Conservation (phyloP, 1,140 invertebrate genomes). For the Sarcophaga peregrina region DNA sequence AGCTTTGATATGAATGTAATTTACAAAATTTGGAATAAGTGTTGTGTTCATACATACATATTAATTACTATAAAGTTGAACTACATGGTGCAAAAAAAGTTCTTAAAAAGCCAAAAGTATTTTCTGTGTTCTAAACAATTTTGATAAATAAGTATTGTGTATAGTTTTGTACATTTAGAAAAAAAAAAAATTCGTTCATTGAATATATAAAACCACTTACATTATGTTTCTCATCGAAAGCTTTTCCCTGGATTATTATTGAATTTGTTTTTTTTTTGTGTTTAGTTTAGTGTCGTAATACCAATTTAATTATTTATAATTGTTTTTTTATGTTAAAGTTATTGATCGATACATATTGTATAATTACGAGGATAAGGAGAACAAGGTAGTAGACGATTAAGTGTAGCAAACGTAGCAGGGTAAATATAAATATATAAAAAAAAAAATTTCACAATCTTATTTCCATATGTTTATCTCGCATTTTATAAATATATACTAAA, state of each 20-base stretch:
- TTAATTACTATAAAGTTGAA: not conserved
- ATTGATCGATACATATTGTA: not conserved
- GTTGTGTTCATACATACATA: not conserved
- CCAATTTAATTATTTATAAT: constrained; percentile 16
- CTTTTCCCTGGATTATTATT: constrained; percentile 58
- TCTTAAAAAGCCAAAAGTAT: not conserved
- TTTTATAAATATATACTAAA: not conserved
- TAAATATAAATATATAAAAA: constrained; percentile 28
- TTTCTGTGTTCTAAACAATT: constrained; percentile 1
- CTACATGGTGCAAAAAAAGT: not conserved
- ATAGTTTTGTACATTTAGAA: not conserved
- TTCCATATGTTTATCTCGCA: not conserved
- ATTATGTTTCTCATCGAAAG: constrained; percentile 64
- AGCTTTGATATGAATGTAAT: constrained; percentile 26
- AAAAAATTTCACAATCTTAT: constrained; percentile 20
- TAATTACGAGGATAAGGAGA: constrained; percentile 34
- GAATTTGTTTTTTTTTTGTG: constrained; percentile 40
- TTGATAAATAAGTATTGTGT: not conserved
- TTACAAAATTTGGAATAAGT: not conserved
- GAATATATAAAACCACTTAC: constrained; percentile 55
- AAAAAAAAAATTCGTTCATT: constrained; percentile 1
- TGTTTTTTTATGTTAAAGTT: constrained; percentile 29
- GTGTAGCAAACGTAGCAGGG: constrained; percentile 15
- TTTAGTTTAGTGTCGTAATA: constrained; percentile 22
- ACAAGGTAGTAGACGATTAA: constrained; percentile 34